Percentiles rank a stretch among this genome's conserved stretches.
Evolutionary conservation across 2,797 vertebrate species (phyloP).

Genomic region (Sciurus carolinensis): DNA sequence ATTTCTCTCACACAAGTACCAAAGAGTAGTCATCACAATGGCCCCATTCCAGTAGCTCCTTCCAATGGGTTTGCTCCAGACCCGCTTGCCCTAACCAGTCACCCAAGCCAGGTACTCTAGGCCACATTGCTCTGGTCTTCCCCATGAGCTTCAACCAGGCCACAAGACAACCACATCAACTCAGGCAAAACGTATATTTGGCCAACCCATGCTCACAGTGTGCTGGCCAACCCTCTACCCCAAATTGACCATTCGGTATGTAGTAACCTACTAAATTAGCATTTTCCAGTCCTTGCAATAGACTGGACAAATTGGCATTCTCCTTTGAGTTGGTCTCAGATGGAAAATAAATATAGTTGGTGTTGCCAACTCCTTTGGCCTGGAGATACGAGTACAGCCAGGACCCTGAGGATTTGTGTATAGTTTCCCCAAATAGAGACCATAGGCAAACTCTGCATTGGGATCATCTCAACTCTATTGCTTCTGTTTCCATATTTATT

Average conservation of each 20-base stretch:
- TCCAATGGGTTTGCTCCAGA: neutral
- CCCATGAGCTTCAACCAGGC: neutral
- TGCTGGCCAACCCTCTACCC: neutral
- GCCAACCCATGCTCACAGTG: neutral
- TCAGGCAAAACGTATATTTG: conserved; percentile 26
- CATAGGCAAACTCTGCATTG: neutral
- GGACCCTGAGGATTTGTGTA: neutral
- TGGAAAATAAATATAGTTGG: neutral
- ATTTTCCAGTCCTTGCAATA: neutral
- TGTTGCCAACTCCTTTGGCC: too few relatives aligned
- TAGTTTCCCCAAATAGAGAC: neutral
- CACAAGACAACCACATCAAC: neutral
- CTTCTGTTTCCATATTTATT: neutral
- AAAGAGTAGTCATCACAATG: conserved; percentile 71
- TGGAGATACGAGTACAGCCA: fast-evolving
- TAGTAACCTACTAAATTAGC: neutral
- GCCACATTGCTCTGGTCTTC: neutral
- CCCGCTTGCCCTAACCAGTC: neutral
- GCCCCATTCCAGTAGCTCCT: neutral
- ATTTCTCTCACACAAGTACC: conserved; percentile 58
- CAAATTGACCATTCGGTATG: neutral
- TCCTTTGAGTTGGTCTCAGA: neutral
- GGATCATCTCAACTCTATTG: neutral
- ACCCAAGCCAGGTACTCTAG: neutral
- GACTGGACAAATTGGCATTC: neutral